Percentiles rank a stretch among this genome's conserved stretches.
These are phyloP conservation scores for Ditylenchus weischeri DNA, from an alignment of 2,888 invertebrate genomes.

Conservation along the genomic window DNA sequence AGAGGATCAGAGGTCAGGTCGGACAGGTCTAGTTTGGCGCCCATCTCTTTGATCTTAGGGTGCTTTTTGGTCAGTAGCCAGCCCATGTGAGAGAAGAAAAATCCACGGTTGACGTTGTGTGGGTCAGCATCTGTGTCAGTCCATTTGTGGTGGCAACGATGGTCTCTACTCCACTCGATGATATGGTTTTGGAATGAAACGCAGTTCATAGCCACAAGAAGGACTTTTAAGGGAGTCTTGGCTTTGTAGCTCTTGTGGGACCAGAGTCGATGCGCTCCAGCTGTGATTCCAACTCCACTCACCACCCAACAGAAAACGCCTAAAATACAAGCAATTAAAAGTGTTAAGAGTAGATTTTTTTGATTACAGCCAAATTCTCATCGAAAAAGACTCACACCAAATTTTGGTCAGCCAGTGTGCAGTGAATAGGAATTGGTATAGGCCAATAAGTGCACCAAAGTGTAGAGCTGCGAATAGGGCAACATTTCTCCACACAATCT, in stretches of 20 bases:
- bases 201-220: conserved; percentile 78
- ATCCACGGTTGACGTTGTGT: conserved; percentile 84
- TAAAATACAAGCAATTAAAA: conserved; percentile 26
- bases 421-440: conserved; percentile 46
- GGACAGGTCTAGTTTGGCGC: conserved; percentile 72
- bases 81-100: conserved; percentile 88
- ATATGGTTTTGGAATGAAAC: conserved; percentile 76
- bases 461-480: conserved; percentile 51
- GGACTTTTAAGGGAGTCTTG: conserved; percentile 74
- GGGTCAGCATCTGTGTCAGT: conserved; percentile 90
- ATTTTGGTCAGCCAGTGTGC: conserved; percentile 52
- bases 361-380: no score
- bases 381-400: conserved; percentile 43
- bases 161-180: conserved; percentile 78
- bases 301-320: conserved; percentile 59
- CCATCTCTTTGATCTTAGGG: conserved; percentile 67
- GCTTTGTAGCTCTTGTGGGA: conserved; percentile 89
- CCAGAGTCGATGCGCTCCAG: conserved; percentile 92
- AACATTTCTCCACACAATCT: conserved; percentile 56
- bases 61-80: conserved; percentile 85
- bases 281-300: conserved; percentile 82
- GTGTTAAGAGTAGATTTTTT: background rate
- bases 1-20: conserved; percentile 77
- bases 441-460: conserved; percentile 48
- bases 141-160: conserved; percentile 82